These are phyloP conservation scores for Corydoras sp. DNA, from an alignment of 2,113 vertebrate species.

Conservation along the genomic window DNA sequence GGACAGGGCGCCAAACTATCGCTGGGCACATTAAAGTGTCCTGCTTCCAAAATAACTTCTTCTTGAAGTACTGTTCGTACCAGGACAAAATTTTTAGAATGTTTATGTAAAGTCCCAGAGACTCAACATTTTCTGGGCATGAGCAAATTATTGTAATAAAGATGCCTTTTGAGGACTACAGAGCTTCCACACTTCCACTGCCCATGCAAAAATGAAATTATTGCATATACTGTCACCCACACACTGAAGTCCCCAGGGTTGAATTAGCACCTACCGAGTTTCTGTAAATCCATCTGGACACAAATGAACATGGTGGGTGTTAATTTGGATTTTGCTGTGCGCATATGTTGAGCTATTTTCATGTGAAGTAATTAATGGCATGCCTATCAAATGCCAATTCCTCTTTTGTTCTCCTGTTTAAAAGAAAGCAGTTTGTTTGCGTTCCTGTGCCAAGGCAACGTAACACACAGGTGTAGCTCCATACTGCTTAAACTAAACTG, in stretches of 20 bases:
- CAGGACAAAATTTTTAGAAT: no score
- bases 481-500: not conserved
- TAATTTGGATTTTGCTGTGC: not conserved
- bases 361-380: slow-evolving; percentile 14
- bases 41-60: no score
- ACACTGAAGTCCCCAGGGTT: slow-evolving; percentile 1
- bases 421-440: slow-evolving; percentile 11
- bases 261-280: slow-evolving; percentile 17
- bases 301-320: slow-evolving; percentile 7
- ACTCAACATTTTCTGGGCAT: no score
- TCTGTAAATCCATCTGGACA: slow-evolving; percentile 17
- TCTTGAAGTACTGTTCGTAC: no score
- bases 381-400: not conserved
- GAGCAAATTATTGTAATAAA: no score
- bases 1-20: no score
- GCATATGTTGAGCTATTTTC: slow-evolving; percentile 26
- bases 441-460: slow-evolving; percentile 10
- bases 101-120: no score
- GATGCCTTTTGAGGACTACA: no score
- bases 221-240: slow-evolving; percentile 5
- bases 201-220: no score
- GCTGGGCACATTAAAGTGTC: no score
- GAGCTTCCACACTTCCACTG: no score
- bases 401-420: slow-evolving; percentile 1
- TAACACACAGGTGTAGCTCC: not conserved